Percentiles rank a stretch among this genome's conserved stretches.
Conservation (phyloP, 2,888 invertebrate genomes). For the Leptinotarsa haldemani region DNA sequence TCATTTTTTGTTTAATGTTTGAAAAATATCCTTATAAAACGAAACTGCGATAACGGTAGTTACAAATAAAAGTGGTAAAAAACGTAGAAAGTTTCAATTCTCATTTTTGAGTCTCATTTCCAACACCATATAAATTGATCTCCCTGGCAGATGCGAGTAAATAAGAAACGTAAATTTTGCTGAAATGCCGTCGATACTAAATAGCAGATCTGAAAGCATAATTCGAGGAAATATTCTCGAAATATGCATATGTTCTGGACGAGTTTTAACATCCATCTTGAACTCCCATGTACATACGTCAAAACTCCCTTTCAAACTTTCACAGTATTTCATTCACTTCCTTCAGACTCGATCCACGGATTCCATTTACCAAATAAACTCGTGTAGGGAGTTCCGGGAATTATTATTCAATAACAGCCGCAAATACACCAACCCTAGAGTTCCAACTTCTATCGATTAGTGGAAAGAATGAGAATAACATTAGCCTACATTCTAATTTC, state of each 20-base stretch:
- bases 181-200: too few relatives aligned
- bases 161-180: too few relatives aligned
- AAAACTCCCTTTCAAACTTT: background rate
- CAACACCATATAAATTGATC: too few relatives aligned
- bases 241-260: background rate
- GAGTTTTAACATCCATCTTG: background rate
- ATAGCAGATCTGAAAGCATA: too few relatives aligned
- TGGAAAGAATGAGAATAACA: conserved; percentile 37
- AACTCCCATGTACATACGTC: background rate
- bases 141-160: too few relatives aligned
- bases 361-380: conserved; percentile 10
- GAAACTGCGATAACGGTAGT: too few relatives aligned
- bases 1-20: too few relatives aligned
- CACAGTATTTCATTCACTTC: conserved; percentile 4
- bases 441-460: conserved; percentile 35
- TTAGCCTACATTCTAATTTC: conserved; percentile 40
- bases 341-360: background rate
- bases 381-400: conserved; percentile 23
- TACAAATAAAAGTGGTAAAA: too few relatives aligned
- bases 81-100: too few relatives aligned
- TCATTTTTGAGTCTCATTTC: too few relatives aligned
- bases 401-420: conserved; percentile 30
- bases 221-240: background rate
- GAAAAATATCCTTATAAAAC: too few relatives aligned
- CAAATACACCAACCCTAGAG: conserved; percentile 27